A percentile compares a stretch with the other conserved stretches of the same genome.
These are phyloP conservation scores for Tangara arthus DNA, from an alignment of 2,797 vertebrate species.

Conservation along the genomic window DNA sequence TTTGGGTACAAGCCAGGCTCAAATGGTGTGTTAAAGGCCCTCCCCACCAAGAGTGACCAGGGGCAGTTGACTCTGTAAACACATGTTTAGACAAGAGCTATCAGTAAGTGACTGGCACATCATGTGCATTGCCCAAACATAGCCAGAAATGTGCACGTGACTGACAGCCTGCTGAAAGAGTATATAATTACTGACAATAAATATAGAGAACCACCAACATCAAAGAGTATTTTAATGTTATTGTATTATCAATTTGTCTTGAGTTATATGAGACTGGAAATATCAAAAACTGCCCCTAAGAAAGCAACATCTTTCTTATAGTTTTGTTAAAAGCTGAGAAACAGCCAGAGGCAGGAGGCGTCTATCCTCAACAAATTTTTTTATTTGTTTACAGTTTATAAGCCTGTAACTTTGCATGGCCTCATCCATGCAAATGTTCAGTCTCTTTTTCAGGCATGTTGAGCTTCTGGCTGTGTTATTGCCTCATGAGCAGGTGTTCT, in stretches of 20 bases:
- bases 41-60: background rate
- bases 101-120: background rate
- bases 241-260: background rate
- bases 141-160: background rate
- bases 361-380: background rate
- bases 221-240: background rate
- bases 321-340: background rate
- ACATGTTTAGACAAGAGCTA: background rate
- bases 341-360: background rate
- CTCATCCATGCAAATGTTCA: background rate
- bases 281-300: background rate
- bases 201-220: background rate
- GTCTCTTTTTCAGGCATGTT: background rate
- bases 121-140: background rate
- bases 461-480: background rate
- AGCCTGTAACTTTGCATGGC: background rate
- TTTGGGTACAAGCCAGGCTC: background rate
- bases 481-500: background rate
- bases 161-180: background rate
- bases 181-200: background rate
- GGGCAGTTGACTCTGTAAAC: background rate
- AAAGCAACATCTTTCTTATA: background rate
- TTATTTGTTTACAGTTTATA: background rate
- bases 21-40: background rate
- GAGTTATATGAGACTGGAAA: background rate